A percentile compares a stretch with the other conserved stretches of the same genome.
phyloP scores from a whole-genome alignment of 2,113 vertebrate species.

The Myotis lucifugus region DNA sequence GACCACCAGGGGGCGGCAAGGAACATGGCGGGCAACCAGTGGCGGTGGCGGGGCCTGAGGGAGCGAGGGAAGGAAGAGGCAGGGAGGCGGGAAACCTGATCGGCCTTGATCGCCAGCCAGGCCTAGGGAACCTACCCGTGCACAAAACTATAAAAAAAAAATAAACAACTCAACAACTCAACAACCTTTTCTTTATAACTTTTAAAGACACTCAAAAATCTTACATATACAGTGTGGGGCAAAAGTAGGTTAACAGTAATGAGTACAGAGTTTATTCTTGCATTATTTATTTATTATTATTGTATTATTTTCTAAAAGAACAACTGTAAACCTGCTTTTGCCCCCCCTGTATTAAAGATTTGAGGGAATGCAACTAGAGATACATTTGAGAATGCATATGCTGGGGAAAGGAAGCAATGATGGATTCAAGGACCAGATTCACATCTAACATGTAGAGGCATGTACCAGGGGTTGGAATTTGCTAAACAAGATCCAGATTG shows the following conservation, averaged over 20 bases:
- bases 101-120: too few species aligned
- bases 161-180: not conserved
- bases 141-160: not conserved
- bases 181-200: slow-evolving; percentile 4
- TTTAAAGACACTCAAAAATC: slow-evolving; percentile 56
- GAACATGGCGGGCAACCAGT: too few species aligned
- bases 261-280: not conserved
- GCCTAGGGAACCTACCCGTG: too few species aligned
- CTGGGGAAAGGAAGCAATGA: not conserved
- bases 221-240: not conserved
- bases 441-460: not conserved
- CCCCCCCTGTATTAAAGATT: not conserved
- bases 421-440: not conserved
- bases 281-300: too few species aligned
- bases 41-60: too few species aligned
- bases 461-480: not conserved
- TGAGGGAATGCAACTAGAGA: not conserved
- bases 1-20: too few species aligned
- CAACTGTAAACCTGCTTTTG: not conserved
- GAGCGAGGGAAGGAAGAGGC: too few species aligned
- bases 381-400: not conserved
- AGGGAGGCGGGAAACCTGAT: too few species aligned
- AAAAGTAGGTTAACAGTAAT: not conserved
- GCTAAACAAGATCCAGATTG: not conserved
- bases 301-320: not conserved